phyloP scores from a whole-genome alignment of 2,888 invertebrate genomes.

The Chouioia cunea region DNA sequence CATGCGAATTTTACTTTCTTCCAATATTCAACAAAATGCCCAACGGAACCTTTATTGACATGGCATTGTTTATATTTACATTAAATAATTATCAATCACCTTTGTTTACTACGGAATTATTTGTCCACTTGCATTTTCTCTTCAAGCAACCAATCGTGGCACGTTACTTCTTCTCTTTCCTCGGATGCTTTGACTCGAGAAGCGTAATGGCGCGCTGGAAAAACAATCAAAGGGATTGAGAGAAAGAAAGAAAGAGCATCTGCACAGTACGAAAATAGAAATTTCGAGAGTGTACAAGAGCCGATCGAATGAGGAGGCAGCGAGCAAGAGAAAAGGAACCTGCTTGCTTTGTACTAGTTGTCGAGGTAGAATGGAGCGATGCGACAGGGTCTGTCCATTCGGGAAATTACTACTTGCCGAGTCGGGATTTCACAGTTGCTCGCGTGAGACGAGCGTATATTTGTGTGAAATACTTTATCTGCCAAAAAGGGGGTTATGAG shows the following conservation, averaged over 20 bases:
- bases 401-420: slow-evolving; percentile 34
- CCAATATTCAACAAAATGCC: no score
- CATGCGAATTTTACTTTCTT: no score
- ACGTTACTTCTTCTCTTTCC: neutral
- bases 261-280: slow-evolving; percentile 33
- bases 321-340: slow-evolving; percentile 26
- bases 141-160: no score
- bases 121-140: neutral
- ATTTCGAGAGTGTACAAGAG: slow-evolving; percentile 24
- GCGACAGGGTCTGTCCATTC: slow-evolving; percentile 25
- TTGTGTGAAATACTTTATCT: neutral
- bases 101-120: slow-evolving; percentile 21
- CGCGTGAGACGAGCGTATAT: no score
- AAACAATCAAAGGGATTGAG: slow-evolving; percentile 5
- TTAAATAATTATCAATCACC: neutral
- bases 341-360: slow-evolving; percentile 9
- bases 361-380: slow-evolving; percentile 6
- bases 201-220: neutral
- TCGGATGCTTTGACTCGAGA: neutral
- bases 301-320: slow-evolving; percentile 18
- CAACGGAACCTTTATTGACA: no score
- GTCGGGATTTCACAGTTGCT: slow-evolving; percentile 13
- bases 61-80: no score
- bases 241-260: slow-evolving; percentile 5
- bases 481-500: neutral